phyloP scores from a whole-genome alignment of 2,888 invertebrate genomes.

The Trissolcus japonicus region DNA sequence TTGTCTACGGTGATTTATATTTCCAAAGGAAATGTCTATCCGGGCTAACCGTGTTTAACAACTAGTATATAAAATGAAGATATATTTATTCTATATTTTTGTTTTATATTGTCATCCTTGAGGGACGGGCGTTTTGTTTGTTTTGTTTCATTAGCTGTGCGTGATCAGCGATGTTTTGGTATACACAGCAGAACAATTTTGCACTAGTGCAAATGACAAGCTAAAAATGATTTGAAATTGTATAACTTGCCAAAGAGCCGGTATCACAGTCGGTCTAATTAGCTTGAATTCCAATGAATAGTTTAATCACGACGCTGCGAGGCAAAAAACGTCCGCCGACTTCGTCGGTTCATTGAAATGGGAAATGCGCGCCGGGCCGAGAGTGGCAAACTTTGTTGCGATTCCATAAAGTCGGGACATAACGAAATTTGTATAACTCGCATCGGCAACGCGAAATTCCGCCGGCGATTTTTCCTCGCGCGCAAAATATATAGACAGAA shows the following conservation, averaged over 20 bases:
- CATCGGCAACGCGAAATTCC: background rate
- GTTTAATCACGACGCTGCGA: constrained; percentile 5
- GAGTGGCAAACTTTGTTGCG: constrained; percentile 3
- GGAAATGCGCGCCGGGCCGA: background rate
- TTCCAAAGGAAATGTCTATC: no score
- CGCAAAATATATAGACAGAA: constrained; percentile 48
- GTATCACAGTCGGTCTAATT: constrained; percentile 8
- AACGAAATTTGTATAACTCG: constrained; percentile 14
- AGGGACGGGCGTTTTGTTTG: background rate
- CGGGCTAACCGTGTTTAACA: no score
- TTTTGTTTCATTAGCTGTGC: constrained; percentile 3
- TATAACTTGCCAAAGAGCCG: constrained; percentile 5
- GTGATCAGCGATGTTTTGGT: background rate
- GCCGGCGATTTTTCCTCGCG: constrained; percentile 14
- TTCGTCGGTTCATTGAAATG: constrained; percentile 11
- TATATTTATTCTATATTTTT: no score
- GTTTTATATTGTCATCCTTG: no score
- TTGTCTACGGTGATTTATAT: no score
- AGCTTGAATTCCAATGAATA: constrained; percentile 14
- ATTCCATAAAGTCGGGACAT: constrained; percentile 12
- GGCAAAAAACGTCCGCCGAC: background rate
- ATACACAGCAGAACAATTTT: background rate
- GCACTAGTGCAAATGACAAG: background rate
- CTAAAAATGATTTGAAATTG: constrained; percentile 8
- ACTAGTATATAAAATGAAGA: no score